Percentiles rank a stretch among this genome's conserved stretches.
These are phyloP conservation scores for Catocala sponsa DNA, from an alignment of 2,888 invertebrate genomes.

Conservation along the genomic window DNA sequence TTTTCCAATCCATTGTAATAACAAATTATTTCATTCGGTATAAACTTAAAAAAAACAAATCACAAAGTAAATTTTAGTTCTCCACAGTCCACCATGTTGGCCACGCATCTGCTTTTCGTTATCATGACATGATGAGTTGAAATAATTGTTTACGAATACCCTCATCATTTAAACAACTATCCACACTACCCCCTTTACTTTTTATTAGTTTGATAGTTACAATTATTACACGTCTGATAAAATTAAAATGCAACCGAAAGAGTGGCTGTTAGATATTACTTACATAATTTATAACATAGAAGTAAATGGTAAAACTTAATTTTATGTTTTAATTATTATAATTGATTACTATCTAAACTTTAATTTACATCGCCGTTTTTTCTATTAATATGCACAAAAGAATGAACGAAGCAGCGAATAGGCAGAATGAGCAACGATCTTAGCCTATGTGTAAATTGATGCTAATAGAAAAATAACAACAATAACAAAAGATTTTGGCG, in stretches of 20 bases:
- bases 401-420: conserved; percentile 18
- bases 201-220: too few relatives aligned
- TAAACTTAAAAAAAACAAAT: conserved; percentile 48
- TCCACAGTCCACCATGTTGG: conserved; percentile 75
- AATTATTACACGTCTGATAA: too few relatives aligned
- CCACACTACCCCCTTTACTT: too few relatives aligned
- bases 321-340: too few relatives aligned
- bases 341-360: too few relatives aligned
- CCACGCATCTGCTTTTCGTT: conserved; percentile 65
- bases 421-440: conserved; percentile 18
- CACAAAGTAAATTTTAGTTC: conserved; percentile 47
- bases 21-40: conserved; percentile 45
- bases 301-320: too few relatives aligned
- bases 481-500: conserved; percentile 37
- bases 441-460: conserved; percentile 1
- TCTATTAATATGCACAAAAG: background rate
- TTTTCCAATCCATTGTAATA: conserved; percentile 80
- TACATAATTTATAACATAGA: too few relatives aligned
- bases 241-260: too few relatives aligned
- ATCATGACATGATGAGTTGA: conserved; percentile 20
- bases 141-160: conserved; percentile 55
- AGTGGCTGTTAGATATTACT: too few relatives aligned
- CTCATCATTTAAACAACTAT: conserved; percentile 35
- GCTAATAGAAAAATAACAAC: conserved; percentile 37
- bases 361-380: too few relatives aligned